These are phyloP conservation scores for Rutilus rutilus DNA, from an alignment of 2,113 vertebrate genomes.

Conservation along the genomic window DNA sequence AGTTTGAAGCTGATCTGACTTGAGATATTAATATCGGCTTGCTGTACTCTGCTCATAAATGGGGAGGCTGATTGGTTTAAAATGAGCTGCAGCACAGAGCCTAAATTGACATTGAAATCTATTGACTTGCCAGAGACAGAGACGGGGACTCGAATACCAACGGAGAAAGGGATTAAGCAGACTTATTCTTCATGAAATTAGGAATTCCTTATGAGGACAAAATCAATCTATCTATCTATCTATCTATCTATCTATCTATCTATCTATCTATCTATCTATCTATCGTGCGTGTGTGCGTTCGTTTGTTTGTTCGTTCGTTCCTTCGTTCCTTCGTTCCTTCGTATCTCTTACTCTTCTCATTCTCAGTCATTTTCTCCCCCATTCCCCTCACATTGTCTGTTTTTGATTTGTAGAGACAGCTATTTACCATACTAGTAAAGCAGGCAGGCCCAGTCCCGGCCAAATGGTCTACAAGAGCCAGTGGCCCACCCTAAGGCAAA, in stretches of 20 bases:
- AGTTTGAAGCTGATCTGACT: conserved; percentile 39
- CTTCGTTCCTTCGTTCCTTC: too few species aligned
- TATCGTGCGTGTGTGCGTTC: too few species aligned
- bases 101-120: conserved; percentile 67
- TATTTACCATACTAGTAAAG: conserved; percentile 15
- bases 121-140: conserved; percentile 57
- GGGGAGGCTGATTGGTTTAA: conserved; percentile 60
- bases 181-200: conserved; percentile 60
- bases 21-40: conserved; percentile 54
- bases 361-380: conserved; percentile 62
- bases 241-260: conserved; percentile 21
- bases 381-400: background rate
- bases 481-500: conserved; percentile 24
- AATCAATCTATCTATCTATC: conserved; percentile 10
- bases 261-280: background rate
- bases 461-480: conserved; percentile 36
- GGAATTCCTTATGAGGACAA: conserved; percentile 39
- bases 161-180: conserved; percentile 60
- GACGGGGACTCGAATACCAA: conserved; percentile 53
- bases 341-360: conserved; percentile 41
- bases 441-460: conserved; percentile 1
- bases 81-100: conserved; percentile 59
- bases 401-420: conserved; percentile 35
- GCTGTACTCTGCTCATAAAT: conserved; percentile 58
- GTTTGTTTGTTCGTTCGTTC: too few species aligned